A percentile compares a stretch with the other conserved stretches of the same genome.
Conservation (phyloP, 1,140 invertebrate genomes). For the Caenorhabditis tropicalis region DNA sequence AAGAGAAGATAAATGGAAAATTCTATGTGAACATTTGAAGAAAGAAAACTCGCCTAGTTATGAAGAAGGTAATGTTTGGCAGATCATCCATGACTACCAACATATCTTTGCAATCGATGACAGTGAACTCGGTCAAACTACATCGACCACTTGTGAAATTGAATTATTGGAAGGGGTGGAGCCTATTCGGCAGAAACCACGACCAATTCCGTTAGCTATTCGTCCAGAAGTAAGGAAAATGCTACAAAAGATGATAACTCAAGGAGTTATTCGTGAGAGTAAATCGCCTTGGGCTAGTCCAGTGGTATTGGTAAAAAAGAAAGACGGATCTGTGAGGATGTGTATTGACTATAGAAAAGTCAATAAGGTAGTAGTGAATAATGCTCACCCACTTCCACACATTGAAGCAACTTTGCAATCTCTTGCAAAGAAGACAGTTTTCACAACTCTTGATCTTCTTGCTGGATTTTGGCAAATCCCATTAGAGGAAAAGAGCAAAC, state of each 20-base stretch:
- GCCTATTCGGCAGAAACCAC: constrained; percentile 23
- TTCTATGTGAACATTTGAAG: not conserved
- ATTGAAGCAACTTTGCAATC: constrained; percentile 74
- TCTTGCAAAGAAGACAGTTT: constrained; percentile 72
- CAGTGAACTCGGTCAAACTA: not conserved
- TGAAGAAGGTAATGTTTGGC: not conserved
- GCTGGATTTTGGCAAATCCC: constrained; percentile 40
- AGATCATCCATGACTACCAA: not conserved
- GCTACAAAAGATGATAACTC: not conserved
- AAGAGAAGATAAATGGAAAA: not conserved
- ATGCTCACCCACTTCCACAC: constrained; percentile 75
- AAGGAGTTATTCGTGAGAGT: constrained; percentile 37
- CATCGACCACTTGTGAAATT: not conserved
- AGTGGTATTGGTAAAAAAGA: constrained; percentile 75
- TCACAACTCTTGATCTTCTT: constrained; percentile 73
- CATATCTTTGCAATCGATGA: constrained; percentile 11
- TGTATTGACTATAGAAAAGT: constrained; percentile 74
- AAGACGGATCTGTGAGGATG: constrained; percentile 72
- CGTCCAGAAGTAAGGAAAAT: not conserved
- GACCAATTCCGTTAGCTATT: constrained; percentile 22
- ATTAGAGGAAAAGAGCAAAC: not conserved
- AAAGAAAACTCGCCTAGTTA: not conserved
- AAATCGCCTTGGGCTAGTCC: constrained; percentile 73
- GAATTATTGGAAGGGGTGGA: not conserved
- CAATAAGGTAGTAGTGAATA: constrained; percentile 72